Base-by-base conservation (phyloP, 2,888 invertebrate species). In the Caenorhabditis zanzibari region DNA sequence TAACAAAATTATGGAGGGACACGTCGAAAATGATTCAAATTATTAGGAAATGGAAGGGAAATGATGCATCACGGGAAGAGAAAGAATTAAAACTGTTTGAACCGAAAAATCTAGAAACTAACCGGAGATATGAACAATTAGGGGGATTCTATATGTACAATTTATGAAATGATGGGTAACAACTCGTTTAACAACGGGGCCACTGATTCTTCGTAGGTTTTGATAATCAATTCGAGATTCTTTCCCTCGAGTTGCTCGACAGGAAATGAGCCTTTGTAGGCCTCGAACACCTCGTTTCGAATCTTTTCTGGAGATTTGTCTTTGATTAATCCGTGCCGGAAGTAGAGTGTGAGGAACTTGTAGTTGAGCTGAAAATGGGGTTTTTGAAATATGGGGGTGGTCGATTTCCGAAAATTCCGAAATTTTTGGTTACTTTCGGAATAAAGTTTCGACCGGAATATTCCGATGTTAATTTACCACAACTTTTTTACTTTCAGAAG, bases 1-100 rank as follows among this genome's bases (percentile, higher is more conserved):
- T 61, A 41, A 61, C n/a, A 24, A 41, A 38, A 41, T 61, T 61
- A 61, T 61, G 61, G 22, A 24, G 28, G 44, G 24, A 58, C 71
- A 73, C 58, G 63, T 59, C 19, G 54, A 47, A 59, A 72, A 49
- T 10, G 26, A 41, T 56, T 49, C 10, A 6, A 38, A 58, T 58
- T 56, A 49, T 38, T 47, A 1, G 47, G 52, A 47, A 49, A 54
- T 28, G 68, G 38, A 14, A 2, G 16, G 12, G 28, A 58, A 69
- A 56, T 56, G 68, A 47, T 47, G 47, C 47, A 47, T 47, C 47
- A 47, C 47, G 47, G 35, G 14, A 26, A 14, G 35, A 22, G 35
- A 24, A 41, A 68, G 38, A 6, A 7, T 6, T 7, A 38, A 32
- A 38, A 38, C 38, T 38, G 38, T 52, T 16, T 19, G 35, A 35